Evolutionary conservation across 2,113 vertebrate species (phyloP), one percentile per base, ranked within the genome.

Genomic region (Isurus oxyrinchus): DNA sequence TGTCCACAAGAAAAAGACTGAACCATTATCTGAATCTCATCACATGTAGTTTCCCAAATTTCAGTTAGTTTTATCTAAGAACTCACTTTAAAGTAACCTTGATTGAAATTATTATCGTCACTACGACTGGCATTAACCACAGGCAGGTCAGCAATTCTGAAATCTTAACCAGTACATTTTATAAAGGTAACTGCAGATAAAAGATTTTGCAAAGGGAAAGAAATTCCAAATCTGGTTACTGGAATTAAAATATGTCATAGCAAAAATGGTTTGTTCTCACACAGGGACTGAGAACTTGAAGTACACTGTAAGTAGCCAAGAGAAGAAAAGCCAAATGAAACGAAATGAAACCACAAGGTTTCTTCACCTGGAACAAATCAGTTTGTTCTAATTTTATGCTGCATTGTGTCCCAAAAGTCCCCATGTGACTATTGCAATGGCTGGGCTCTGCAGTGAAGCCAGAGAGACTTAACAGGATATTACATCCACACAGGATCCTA

Each of bases 381-480:
- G 97, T 96, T 59, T 88, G 97, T 97, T 97, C 97, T 97, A 97
- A 72, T 72, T 69, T 97, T 97, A 97, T 98, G 97, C 97, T 98
- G 98, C 98, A 98, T 97, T 97, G 97, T 97, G 96, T 97, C 97
- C 97, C 97, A 76, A 90, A 96, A 97, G 97, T 97, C 97, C 95
- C 49, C 98, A 98, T 96, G 98, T 98, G 98, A 98, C 97, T 96
- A 31, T 96, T 72, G 55, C 67, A 95, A 95, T 95, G 66, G 66
- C 94, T 53, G 49, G 94, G 66, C 40, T 95, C 67, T 95, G 94
- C 94, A 95, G 44, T 95, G 94, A 95, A 95, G 67, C 59, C 67
- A 55, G 66, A 69, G 40, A 69, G 21, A 72, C 63, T 72, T 69
- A 72, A 53, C 94, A 95, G 94, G 93, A 95, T 95, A 95, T 31